Conservation (phyloP, 2,797 vertebrate genomes). For the Cossypha polioptera region DNA sequence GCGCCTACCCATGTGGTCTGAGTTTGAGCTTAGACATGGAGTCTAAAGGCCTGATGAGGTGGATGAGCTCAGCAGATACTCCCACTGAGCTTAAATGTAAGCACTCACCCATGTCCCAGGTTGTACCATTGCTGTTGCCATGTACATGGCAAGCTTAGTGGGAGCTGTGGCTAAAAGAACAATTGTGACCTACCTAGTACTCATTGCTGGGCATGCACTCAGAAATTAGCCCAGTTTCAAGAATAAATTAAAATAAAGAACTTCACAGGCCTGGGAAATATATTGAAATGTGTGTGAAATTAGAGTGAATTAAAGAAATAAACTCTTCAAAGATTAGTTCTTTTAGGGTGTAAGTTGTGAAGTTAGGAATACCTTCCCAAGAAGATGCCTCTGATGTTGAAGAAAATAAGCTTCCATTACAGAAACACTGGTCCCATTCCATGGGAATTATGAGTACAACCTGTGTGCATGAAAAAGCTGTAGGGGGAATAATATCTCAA, state of each 20-base stretch:
- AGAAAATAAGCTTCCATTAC: neutral
- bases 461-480: neutral
- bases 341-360: neutral
- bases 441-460: neutral
- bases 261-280: neutral
- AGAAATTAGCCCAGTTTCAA: neutral
- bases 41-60: neutral
- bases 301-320: neutral
- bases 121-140: neutral
- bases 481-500: neutral
- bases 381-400: neutral
- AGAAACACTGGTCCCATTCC: neutral
- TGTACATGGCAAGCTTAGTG: neutral
- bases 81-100: no score
- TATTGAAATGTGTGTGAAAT: neutral
- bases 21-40: neutral
- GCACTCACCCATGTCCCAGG: neutral
- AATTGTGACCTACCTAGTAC: rapidly evolving
- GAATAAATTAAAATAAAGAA: neutral
- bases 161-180: neutral
- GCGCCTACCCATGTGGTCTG: neutral
- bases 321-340: neutral
- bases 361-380: neutral
- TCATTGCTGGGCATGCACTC: neutral
- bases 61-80: neutral